phyloP scores from a whole-genome alignment of 1,140 invertebrate genomes.

The Conus ventricosus region DNA sequence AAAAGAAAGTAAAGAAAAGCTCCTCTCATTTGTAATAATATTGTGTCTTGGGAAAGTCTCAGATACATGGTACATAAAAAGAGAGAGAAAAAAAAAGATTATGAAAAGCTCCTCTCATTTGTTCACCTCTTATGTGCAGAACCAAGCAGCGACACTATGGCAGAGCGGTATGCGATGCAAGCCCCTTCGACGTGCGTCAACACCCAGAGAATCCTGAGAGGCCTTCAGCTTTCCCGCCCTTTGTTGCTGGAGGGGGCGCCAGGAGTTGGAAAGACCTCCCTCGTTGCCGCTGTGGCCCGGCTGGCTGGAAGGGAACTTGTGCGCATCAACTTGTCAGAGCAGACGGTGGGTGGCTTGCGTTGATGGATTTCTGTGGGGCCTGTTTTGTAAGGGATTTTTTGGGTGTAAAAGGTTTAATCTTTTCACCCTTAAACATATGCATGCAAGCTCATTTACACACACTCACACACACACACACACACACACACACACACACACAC shows the following conservation, averaged over 20 bases:
- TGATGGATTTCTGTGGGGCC: background rate
- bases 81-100: too few species aligned
- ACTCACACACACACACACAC: too few species aligned
- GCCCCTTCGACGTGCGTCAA: conserved; percentile 91
- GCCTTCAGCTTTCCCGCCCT: conserved; percentile 88
- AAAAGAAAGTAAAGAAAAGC: too few species aligned
- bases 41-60: too few species aligned
- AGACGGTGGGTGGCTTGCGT: conserved; percentile 84
- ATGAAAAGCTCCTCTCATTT: too few species aligned
- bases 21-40: too few species aligned
- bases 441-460: too few species aligned
- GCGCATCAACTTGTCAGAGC: conserved; percentile 98
- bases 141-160: background rate
- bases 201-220: conserved; percentile 88
- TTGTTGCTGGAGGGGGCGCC: conserved; percentile 97
- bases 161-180: conserved; percentile 71
- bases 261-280: conserved; percentile 97
- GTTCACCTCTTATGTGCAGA: background rate
- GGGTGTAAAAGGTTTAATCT: too few species aligned
- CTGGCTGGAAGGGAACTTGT: conserved; percentile 87
- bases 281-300: conserved; percentile 93
- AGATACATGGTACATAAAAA: too few species aligned
- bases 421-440: too few species aligned
- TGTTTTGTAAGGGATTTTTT: background rate
- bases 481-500: too few species aligned